A percentile compares a stretch with the other conserved stretches of the same genome.
phyloP scores from a whole-genome alignment of 2,113 vertebrate species.

The Myrmecobius fasciatus region DNA sequence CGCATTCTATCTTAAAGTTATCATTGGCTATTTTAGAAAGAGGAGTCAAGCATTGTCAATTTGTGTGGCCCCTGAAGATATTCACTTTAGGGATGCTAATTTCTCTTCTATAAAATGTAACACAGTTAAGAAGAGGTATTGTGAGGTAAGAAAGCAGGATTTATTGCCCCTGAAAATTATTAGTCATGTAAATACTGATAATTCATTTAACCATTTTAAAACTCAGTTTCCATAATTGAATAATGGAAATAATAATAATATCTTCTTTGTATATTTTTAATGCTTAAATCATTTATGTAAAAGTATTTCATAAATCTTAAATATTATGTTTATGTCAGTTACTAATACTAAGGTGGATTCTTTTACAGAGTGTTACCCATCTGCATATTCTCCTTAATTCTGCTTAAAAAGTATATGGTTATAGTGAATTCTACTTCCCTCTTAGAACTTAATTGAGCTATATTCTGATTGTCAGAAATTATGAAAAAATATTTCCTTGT shows the following conservation, averaged over 20 bases:
- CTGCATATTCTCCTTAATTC: not conserved
- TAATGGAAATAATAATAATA: not conserved
- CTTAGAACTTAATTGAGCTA: not conserved
- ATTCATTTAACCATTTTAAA: not conserved
- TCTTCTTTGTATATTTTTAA: not conserved
- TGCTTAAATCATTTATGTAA: not conserved
- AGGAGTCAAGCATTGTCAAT: not conserved
- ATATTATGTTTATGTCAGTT: not conserved
- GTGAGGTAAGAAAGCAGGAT: not conserved
- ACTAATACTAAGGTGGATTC: not conserved
- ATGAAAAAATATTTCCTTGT: not conserved
- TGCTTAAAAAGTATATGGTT: not conserved
- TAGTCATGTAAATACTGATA: not conserved
- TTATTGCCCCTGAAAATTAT: not conserved
- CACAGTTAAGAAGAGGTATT: not conserved
- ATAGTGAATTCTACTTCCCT: not conserved
- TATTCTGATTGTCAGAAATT: not conserved
- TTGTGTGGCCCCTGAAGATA: not conserved
- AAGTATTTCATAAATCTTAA: not conserved
- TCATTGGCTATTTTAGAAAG: not conserved
- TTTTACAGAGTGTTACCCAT: not conserved
- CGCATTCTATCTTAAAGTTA: too few relatives aligned
- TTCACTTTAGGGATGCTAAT: not conserved
- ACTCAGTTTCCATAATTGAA: not conserved
- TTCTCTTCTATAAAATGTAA: not conserved